Percentiles rank a stretch among this genome's conserved stretches.
phyloP scores from a whole-genome alignment of 2,888 invertebrate genomes.

The Neocrepidodera transversa region DNA sequence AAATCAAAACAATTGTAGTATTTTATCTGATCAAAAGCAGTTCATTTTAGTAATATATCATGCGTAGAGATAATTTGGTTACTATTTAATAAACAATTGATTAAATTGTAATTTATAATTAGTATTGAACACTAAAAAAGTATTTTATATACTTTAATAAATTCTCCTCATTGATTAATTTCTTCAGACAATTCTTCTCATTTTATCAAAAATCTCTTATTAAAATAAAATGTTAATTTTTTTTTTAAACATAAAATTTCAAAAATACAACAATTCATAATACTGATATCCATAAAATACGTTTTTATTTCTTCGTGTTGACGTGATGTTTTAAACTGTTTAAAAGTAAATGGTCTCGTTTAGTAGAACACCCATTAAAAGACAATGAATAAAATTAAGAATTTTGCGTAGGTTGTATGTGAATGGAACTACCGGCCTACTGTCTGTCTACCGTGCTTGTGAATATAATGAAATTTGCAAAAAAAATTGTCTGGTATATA shows the following conservation, averaged over 20 bases:
- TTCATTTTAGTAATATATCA: conserved; percentile 35
- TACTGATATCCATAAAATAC: no score
- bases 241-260: no score
- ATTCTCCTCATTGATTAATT: no score
- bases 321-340: no score
- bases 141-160: no score
- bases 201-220: no score
- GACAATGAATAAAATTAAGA: conserved; percentile 26
- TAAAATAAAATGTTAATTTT: no score
- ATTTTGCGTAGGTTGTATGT: conserved; percentile 24
- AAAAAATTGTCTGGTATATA: no score
- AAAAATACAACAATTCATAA: no score
- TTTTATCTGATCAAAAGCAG: conserved; percentile 38
- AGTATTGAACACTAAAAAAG: neutral
- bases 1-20: conserved; percentile 40
- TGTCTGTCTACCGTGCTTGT: neutral
- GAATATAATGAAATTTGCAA: no score
- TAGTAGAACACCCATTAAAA: conserved; percentile 18
- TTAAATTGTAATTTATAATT: conserved; percentile 7
- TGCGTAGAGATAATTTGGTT: conserved; percentile 25
- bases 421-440: conserved; percentile 20
- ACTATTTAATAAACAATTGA: conserved; percentile 17
- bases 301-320: no score
- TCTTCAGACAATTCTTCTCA: no score
- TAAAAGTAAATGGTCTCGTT: conserved; percentile 5